Base-by-base conservation (phyloP, 2,797 vertebrate genomes). In the Carduelis carduelis region DNA sequence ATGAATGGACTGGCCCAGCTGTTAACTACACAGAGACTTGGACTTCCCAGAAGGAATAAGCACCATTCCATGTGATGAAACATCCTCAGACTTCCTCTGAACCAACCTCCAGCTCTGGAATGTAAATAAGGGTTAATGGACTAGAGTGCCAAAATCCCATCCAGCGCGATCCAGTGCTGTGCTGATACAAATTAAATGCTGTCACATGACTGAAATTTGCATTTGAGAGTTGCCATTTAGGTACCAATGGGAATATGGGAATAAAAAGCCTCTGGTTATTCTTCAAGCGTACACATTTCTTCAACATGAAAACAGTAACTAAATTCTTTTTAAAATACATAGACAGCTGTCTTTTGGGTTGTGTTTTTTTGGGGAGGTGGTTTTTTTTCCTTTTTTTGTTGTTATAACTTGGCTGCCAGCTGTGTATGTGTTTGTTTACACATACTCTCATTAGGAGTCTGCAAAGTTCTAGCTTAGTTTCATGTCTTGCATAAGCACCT, bases 1-100 rank as follows among this genome's bases (percentile, higher is more conserved):
- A 98, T 99, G 90, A 99, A 98, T 60, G 97, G 99, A 91, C 94
- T 99, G 88, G 99, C 98, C 16, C 99, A 99, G 87, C 87, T 98
- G 70, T 98, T 99, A 83, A 99, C 99, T 9, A 98, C 99, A 30
- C 97, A 95, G 93, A 98, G 98, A 95, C 96, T 99, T 70, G 23
- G 71, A 34, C 74, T 99, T 68, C 96, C 96, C 94, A 94, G 90
- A 74, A 98, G 90, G 94, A 94, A 82, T 75, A 99, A 99, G 94
- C 98, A 97, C 93, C 99, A 99, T 95, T 97, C 98, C 72, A 95
- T 96, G 2, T 99, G 97, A 99, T 49, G 65, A 56, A 70, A n/a
- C 2, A 88, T 66, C n/a, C 47, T 85, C 79, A 66, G 14, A 8
- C 52, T 87, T 96, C 20, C 59, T 80, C 68, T 89, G 47, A 63